A percentile compares a stretch with the other conserved stretches of the same genome.
Evolutionary conservation across 2,888 invertebrate genomes (phyloP).

Genomic region (Gymnoscelis rufifasciata): DNA sequence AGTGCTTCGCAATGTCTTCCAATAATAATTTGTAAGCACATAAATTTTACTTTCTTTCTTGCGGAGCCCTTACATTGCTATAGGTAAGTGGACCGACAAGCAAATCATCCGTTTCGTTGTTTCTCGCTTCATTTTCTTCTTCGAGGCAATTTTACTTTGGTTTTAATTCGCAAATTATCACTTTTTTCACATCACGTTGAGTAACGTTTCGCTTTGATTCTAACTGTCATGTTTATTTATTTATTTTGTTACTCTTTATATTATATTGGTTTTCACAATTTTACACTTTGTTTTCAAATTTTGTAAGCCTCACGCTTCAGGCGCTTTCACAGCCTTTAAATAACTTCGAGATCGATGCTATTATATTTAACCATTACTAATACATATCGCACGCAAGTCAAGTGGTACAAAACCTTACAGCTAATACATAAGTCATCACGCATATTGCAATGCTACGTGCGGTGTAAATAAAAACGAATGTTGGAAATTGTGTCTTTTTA

Average conservation of each 20-base stretch:
- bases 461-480: conserved; percentile 1
- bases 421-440: conserved; percentile 7
- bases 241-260: conserved; percentile 34
- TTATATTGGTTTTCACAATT: conserved; percentile 27
- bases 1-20: conserved; percentile 50
- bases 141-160: conserved; percentile 42
- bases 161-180: conserved; percentile 55
- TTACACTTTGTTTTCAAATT: conserved; percentile 8
- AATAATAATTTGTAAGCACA: conserved; percentile 70
- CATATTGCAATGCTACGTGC: conserved; percentile 10
- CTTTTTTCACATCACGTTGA: conserved; percentile 57
- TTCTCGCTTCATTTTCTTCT: conserved; percentile 56
- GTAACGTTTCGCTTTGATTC: conserved; percentile 79
- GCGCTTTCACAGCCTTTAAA: conserved; percentile 26
- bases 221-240: conserved; percentile 52
- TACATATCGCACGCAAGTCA: conserved; percentile 7
- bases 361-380: conserved; percentile 9
- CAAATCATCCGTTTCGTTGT: conserved; percentile 52
- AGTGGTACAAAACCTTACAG: conserved; percentile 1
- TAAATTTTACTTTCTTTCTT: conserved; percentile 78
- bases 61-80: conserved; percentile 78
- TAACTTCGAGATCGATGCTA: conserved; percentile 8
- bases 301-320: conserved; percentile 27
- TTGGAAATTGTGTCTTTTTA: conserved; percentile 1
- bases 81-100: conserved; percentile 76